Conservation (phyloP, 1,140 invertebrate genomes). For the Pogonomyrmex barbatus region DNA sequence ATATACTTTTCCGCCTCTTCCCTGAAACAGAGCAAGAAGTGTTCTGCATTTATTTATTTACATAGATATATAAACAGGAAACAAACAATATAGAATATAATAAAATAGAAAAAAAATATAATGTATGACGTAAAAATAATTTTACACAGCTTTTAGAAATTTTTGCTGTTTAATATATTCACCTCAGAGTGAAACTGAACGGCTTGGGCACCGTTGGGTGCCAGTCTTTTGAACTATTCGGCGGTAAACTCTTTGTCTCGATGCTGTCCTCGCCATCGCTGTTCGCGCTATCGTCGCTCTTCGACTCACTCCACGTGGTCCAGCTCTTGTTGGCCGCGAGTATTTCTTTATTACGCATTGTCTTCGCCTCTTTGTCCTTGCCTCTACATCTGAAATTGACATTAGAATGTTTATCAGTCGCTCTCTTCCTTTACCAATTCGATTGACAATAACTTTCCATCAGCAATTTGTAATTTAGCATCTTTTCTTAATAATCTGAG, state of each 20-base stretch:
- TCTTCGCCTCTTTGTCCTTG: constrained; percentile 78
- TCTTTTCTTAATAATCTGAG: too few species aligned
- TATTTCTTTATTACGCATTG: constrained; percentile 79
- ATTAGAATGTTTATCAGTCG: background rate
- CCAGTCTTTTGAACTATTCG: constrained; percentile 81
- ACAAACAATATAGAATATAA: constrained; percentile 26
- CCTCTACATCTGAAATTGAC: constrained; percentile 73
- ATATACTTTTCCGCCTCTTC: constrained; percentile 88
- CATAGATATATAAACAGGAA: background rate
- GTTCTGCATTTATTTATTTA: background rate
- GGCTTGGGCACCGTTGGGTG: constrained; percentile 88
- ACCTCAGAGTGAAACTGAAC: constrained; percentile 90
- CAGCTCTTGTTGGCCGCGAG: constrained; percentile 77
- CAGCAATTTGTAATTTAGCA: too few species aligned
- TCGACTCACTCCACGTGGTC: constrained; percentile 80
- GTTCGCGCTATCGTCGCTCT: constrained; percentile 77
- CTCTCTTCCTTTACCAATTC: background rate
- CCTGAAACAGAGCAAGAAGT: constrained; percentile 83
- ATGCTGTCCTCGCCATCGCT: constrained; percentile 79
- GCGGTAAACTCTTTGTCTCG: constrained; percentile 83
- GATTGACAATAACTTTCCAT: too few species aligned
- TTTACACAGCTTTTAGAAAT: background rate
- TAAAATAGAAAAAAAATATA: background rate
- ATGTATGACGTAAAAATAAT: background rate
- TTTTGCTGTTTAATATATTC: constrained; percentile 39